phyloP scores from a whole-genome alignment of 2,113 vertebrate species.

The Cyprinodon brontotheroides region DNA sequence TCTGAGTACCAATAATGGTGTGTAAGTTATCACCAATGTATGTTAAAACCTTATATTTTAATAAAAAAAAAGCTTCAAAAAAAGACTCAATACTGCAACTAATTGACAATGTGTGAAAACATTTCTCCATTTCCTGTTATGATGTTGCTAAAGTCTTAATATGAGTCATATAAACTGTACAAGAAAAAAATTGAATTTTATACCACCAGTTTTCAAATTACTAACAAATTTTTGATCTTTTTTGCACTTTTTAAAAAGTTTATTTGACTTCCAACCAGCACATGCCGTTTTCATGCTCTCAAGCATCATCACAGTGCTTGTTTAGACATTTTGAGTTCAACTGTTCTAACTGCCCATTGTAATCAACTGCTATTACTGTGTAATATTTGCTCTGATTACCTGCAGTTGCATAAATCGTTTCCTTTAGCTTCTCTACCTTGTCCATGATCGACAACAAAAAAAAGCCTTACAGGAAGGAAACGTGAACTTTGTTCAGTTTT shows the following conservation, averaged over 20 bases:
- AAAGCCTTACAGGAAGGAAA: conserved; percentile 6
- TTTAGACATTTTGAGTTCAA: conserved; percentile 36
- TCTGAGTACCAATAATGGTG: neutral
- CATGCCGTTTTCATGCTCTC: conserved; percentile 34
- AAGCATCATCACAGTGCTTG: conserved; percentile 29
- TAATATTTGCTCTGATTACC: conserved; percentile 11
- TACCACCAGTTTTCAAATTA: conserved; percentile 47
- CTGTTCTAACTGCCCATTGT: neutral
- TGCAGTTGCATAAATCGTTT: neutral
- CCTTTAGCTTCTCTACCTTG: neutral
- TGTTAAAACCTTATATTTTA: too few relatives aligned
- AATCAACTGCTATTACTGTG: neutral
- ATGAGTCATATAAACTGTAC: conserved; percentile 48
- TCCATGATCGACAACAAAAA: conserved; percentile 3
- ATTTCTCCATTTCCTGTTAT: conserved; percentile 32
- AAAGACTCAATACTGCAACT: neutral
- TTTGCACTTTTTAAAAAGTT: conserved; percentile 44
- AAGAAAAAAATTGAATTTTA: conserved; percentile 51
- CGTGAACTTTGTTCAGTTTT: conserved; percentile 19
- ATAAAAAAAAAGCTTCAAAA: too few relatives aligned
- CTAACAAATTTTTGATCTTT: conserved; percentile 10
- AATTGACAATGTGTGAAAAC: conserved; percentile 49
- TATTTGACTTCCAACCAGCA: conserved; percentile 40
- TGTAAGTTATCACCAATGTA: too few relatives aligned
- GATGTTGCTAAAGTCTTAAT: conserved; percentile 52